These are phyloP conservation scores for Ochlodes sylvanus DNA, from an alignment of 2,888 invertebrate species.

Conservation along the genomic window DNA sequence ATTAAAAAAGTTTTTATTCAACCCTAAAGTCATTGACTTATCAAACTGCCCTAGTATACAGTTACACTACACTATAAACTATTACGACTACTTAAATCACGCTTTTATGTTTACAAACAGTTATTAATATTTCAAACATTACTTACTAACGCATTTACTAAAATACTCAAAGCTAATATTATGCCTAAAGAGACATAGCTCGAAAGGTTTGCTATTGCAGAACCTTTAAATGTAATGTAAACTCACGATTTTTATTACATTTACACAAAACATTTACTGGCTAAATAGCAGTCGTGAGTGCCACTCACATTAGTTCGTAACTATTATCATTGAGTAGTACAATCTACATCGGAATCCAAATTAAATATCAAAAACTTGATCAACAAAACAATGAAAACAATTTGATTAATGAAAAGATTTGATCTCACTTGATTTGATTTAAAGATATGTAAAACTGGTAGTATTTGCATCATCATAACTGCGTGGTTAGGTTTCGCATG, in stretches of 20 bases:
- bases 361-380: slow-evolving; percentile 3
- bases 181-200: not conserved
- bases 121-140: too few species aligned
- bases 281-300: slow-evolving; percentile 24
- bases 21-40: too few species aligned
- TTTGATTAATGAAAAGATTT: slow-evolving; percentile 1
- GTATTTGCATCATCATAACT: too few species aligned
- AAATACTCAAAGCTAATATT: not conserved
- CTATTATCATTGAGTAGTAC: not conserved
- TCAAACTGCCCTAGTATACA: too few species aligned
- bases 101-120: too few species aligned
- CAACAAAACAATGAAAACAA: not conserved
- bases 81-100: too few species aligned
- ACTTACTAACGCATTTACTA: too few species aligned
- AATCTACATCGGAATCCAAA: slow-evolving; percentile 16
- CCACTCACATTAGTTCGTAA: slow-evolving; percentile 1
- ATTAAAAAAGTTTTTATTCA: too few species aligned
- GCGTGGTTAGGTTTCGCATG: not conserved
- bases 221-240: slow-evolving; percentile 12
- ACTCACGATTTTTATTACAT: slow-evolving; percentile 29
- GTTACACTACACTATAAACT: too few species aligned
- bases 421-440: not conserved
- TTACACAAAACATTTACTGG: slow-evolving; percentile 16
- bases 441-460: not conserved
- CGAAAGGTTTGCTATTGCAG: not conserved